Evolutionary conservation across 2,888 invertebrate genomes (phyloP), one percentile per base, ranked within the genome.

Genomic region (Branchinecta sandiegonensis): DNA sequence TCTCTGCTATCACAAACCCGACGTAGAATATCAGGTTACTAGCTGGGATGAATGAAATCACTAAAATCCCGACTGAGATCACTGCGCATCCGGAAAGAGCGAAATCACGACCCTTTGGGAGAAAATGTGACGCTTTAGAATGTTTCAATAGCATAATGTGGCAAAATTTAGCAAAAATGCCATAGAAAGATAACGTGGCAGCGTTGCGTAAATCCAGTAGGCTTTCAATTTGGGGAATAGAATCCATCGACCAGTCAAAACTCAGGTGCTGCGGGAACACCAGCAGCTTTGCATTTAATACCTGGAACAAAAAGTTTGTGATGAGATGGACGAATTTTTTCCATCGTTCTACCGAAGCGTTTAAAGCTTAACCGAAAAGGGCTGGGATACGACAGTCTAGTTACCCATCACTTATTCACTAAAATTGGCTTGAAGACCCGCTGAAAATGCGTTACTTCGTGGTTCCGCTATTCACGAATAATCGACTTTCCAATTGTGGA

Each of bases 201-300:
- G 8, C n/a, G 17, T 56, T 56, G 17, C 56, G 56, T 8, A 17
- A 56, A 9, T 56, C 56, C n/a, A 56, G 17, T 9, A 56, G n/a
- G 56, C 56, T 56, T 56, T 56, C 56, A 14, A 56, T 56, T 17
- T 14, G 10, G 10, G 56, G 56, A 56, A 56, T 56, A 8, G 56
- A 56, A 56, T 56, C 56, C 56, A 56, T 56, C 17, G 56, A 56
- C 56, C 56, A 56, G 17, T 56, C 56, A 9, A 56, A 56, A 17
- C 56, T 56, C 8, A 56, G 56, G 10, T 56, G 56, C 17, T 17
- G 56, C 1, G 56, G 56, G 17, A 14, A 56, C n/a, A 56, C 56
- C 14, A 56, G 56, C 8, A 56, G 56, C 14, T 14, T 56, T n/a
- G 17, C n/a, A 17, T 56, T 56, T 17, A 56, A n/a, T 14, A 56